Evolutionary conservation across 1,140 invertebrate genomes (phyloP).

Genomic region (Pogonomyrmex californicus): DNA sequence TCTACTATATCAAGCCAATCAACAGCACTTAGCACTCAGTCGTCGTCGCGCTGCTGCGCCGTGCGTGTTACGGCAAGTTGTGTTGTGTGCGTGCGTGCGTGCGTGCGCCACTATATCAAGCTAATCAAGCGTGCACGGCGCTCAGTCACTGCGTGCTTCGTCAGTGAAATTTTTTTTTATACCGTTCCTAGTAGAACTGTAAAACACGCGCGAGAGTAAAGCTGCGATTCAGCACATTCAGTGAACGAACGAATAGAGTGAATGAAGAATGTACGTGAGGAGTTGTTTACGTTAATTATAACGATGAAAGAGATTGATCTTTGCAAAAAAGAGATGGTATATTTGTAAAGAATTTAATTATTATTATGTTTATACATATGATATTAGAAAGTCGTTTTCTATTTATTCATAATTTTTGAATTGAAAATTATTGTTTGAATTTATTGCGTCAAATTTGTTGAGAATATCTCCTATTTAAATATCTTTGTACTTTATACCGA

Average conservation of each 20-base stretch:
- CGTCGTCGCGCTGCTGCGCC: conserved; percentile 80
- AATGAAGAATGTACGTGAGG: conserved; percentile 39
- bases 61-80: conserved; percentile 75
- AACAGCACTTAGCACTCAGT: conserved; percentile 87
- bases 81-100: conserved; percentile 59
- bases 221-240: conserved; percentile 50
- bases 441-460: background rate
- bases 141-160: conserved; percentile 81
- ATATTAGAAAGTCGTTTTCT: background rate
- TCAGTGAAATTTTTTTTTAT: conserved; percentile 46
- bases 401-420: background rate
- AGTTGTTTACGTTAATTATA: conserved; percentile 12
- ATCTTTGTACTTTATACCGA: background rate
- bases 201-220: conserved; percentile 34
- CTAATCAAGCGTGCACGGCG: conserved; percentile 86
- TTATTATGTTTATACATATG: background rate
- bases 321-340: background rate
- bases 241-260: conserved; percentile 38
- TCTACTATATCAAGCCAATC: conserved; percentile 87
- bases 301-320: background rate
- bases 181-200: background rate
- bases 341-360: conserved; percentile 2
- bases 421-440: background rate
- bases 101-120: conserved; percentile 85
- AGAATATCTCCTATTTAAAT: background rate